Base-by-base conservation (phyloP, 2,888 invertebrate species). In the Baronia brevicornis region DNA sequence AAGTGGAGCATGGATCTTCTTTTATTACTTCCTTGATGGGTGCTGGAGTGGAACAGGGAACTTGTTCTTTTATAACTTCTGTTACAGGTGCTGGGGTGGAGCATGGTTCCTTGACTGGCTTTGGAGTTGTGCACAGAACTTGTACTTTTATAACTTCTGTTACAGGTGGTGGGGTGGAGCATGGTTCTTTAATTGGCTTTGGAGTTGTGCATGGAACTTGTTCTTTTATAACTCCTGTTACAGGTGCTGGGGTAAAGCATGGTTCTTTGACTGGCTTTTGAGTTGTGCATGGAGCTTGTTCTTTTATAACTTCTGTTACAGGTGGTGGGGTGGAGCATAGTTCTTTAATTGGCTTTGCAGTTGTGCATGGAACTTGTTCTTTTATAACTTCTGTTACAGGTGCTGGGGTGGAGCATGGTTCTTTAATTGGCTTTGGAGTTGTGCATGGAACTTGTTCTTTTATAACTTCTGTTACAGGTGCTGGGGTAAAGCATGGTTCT, bases 251-350 rank as follows among this genome's bases (percentile, higher is more conserved):
- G 3, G 26, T 15, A 5, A 8, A n/a, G 7, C 11, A n/a, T 11
- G 27, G 19, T 28, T 19, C 7, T 19, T 4, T 15, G 11, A n/a
- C 3, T 12, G 2, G 19, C n/a, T n/a, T 7, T 6, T 12, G 11
- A 8, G 17, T 3, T 11, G 18, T 13, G 9, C 18, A 9, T 7
- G 31, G 15, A 6, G 9, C 24, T 5, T 18, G 25, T 12, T 7
- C 6, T 19, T 19, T 17, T 7, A 23, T 30, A 4, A 26, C 1
- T 12, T 21, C 7, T 25, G 11, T 1, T 7, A 6, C 13, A 9
- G 22, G 33, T 6, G 33, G 27, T 1, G 3, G 21, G 5, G 22
- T 24, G 4, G 18, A 19, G 6, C 24, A 19, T 2, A 28, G 33
- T 19, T 18, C 12, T 19, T 22, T 23, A 2, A n/a, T n/a, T n/a